Conservation (phyloP, 1,140 invertebrate species). For the Micrasema longulum region DNA sequence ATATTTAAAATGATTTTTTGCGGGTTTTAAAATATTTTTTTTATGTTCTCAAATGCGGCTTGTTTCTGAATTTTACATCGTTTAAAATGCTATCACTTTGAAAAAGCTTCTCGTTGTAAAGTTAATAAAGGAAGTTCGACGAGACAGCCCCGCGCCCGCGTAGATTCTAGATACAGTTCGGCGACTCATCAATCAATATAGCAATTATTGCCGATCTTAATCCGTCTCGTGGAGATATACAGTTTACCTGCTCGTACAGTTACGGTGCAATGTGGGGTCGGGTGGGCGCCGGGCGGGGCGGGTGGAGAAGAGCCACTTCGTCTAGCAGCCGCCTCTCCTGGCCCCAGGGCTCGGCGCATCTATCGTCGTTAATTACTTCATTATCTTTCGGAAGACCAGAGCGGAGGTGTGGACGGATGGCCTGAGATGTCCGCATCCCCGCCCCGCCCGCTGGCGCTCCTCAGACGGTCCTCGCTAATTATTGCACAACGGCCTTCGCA, state of each 20-base stretch:
- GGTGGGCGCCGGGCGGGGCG: not conserved
- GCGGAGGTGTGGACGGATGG: not conserved
- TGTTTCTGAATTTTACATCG: no score
- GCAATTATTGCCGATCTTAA: not conserved
- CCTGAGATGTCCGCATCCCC: not conserved
- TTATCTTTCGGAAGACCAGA: constrained; percentile 38
- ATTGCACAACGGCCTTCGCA: no score
- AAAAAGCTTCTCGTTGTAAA: no score
- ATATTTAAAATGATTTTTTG: no score
- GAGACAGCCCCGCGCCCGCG: no score
- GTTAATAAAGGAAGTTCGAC: no score
- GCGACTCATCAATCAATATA: not conserved
- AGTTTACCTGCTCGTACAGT: not conserved
- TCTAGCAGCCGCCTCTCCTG: not conserved
- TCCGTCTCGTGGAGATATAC: not conserved
- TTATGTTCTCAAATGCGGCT: no score
- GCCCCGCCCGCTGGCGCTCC: not conserved
- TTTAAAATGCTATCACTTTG: no score
- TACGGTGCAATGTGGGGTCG: not conserved
- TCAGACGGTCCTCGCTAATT: constrained; percentile 27
- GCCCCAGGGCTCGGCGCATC: not conserved
- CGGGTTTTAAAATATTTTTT: no score
- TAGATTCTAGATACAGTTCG: no score
- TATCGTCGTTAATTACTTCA: constrained; percentile 42
- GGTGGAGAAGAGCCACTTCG: not conserved